Conservation (phyloP, 2,797 vertebrate genomes). For the Tachyglossus aculeatus region DNA sequence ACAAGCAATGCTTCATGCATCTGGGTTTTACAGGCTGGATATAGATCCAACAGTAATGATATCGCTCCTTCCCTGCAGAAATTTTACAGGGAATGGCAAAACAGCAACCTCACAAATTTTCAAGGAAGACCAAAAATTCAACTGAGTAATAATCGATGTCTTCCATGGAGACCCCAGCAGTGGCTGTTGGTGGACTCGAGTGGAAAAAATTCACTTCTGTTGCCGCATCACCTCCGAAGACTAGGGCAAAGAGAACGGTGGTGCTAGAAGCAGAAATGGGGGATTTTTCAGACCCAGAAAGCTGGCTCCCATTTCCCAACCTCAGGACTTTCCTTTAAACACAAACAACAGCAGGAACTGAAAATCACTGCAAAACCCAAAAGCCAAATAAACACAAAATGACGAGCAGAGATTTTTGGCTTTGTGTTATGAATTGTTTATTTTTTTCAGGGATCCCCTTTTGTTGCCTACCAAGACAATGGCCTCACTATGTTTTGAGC, state of each 20-base stretch:
- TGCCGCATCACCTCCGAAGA: background rate
- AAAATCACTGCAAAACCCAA: slow-evolving; percentile 18
- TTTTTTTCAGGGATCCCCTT: slow-evolving; percentile 63
- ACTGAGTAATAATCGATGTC: background rate
- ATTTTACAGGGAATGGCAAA: background rate
- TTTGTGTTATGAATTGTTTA: slow-evolving; percentile 23
- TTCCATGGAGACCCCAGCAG: background rate
- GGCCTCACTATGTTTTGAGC: slow-evolving; percentile 31
- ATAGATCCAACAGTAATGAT: background rate
- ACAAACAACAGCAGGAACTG: slow-evolving; percentile 18
- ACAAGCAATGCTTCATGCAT: background rate
- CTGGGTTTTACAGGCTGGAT: background rate
- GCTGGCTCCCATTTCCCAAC: slow-evolving; percentile 8
- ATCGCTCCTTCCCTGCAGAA: background rate
- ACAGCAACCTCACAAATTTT: background rate
- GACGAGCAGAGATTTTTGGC: slow-evolving; percentile 63
- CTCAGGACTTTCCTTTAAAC: slow-evolving; percentile 7
- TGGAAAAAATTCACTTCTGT: background rate
- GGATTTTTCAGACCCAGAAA: slow-evolving; percentile 13
- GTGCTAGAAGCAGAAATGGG: slow-evolving; percentile 9
- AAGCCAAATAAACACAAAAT: slow-evolving; percentile 39
- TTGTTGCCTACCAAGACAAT: slow-evolving; percentile 56
- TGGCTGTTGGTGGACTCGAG: background rate
- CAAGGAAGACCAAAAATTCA: background rate
- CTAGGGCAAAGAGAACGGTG: background rate